Conservation (phyloP, 2,888 invertebrate genomes). For the Monoplex corrugatus region DNA sequence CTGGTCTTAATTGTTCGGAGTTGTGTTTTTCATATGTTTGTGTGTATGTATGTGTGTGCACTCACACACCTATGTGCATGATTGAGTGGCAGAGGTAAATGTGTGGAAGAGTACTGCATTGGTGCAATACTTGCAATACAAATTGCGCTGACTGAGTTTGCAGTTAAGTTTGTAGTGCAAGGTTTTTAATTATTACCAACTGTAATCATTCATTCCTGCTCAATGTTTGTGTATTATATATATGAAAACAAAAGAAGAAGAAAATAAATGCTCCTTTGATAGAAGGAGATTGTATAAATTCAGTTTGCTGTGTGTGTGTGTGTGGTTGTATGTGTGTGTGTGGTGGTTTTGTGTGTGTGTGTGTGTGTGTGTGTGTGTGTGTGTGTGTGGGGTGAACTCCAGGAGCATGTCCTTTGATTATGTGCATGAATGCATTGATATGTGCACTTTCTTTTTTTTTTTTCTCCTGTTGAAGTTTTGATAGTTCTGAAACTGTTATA, state of each 20-base stretch:
- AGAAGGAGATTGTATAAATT: neutral
- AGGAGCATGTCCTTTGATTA: no score
- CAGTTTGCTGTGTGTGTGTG: neutral
- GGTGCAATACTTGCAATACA: slow-evolving; percentile 44
- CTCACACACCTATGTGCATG: neutral
- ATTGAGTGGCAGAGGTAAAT: neutral
- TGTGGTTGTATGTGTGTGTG: neutral
- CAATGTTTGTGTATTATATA: slow-evolving; percentile 35
- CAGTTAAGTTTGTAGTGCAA: slow-evolving; percentile 25
- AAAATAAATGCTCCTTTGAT: neutral
- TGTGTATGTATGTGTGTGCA: neutral
- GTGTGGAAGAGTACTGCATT: neutral
- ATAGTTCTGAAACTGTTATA: no score
- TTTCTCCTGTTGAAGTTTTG: no score
- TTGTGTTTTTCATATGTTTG: neutral
- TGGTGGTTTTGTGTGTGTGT: neutral
- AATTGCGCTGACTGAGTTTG: neutral
- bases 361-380: neutral
- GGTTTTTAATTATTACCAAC: neutral
- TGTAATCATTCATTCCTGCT: slow-evolving; percentile 46
- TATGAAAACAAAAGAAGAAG: neutral
- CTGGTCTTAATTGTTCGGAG: no score
- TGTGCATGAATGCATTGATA: no score
- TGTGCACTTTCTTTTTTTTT: no score
- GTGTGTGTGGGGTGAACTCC: no score